Evolutionary conservation across 2,888 invertebrate species (phyloP).

Genomic region (Polyommatus icarus): DNA sequence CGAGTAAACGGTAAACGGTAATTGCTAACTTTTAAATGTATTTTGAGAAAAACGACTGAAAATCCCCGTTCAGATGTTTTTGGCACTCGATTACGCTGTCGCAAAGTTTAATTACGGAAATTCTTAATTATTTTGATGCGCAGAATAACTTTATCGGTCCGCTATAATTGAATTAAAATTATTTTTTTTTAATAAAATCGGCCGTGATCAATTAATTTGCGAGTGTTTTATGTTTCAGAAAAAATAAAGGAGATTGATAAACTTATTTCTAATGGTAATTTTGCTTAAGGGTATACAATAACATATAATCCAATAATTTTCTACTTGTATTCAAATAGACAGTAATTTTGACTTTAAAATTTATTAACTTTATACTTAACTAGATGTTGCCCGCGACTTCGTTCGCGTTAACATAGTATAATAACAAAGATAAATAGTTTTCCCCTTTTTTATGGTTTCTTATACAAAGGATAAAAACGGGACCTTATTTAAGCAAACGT

Average conservation of each 20-base stretch:
- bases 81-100: slow-evolving; percentile 36
- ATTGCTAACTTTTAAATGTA: slow-evolving; percentile 40
- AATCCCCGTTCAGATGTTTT: slow-evolving; percentile 34
- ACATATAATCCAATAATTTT: too few species aligned
- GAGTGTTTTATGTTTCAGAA: slow-evolving; percentile 2
- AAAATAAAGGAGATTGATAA: background rate
- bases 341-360: too few species aligned
- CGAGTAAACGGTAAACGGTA: slow-evolving; percentile 43
- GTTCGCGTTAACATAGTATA: too few species aligned
- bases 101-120: slow-evolving; percentile 37
- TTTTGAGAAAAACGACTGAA: slow-evolving; percentile 38
- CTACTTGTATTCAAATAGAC: too few species aligned
- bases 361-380: too few species aligned
- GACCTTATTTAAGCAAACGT: too few species aligned
- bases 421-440: too few species aligned
- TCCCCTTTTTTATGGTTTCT: too few species aligned
- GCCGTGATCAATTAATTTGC: background rate
- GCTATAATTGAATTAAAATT: slow-evolving; percentile 1
- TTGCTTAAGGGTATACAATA: too few species aligned
- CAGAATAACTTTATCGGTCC: slow-evolving; percentile 28
- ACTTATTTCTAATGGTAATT: background rate
- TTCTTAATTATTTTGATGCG: slow-evolving; percentile 34
- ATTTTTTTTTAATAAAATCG: slow-evolving; percentile 10
- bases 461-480: too few species aligned
- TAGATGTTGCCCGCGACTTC: too few species aligned